phyloP scores from a whole-genome alignment of 2,888 invertebrate species.

The Pristionchus maxplancki region DNA sequence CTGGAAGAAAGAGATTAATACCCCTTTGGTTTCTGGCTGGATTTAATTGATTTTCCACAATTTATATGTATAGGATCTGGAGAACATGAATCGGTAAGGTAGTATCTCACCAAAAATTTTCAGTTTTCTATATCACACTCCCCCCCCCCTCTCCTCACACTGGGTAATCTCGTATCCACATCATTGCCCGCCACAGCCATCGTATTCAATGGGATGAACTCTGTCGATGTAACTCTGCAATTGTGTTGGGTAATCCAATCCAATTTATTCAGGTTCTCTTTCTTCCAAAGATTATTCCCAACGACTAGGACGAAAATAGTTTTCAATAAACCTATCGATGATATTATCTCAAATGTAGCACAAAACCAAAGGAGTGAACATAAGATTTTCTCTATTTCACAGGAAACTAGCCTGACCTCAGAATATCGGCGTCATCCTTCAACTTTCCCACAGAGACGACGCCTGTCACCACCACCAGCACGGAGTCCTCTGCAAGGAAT shows the following conservation, averaged over 20 bases:
- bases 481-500: constrained; percentile 84
- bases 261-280: no score
- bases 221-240: constrained; percentile 68
- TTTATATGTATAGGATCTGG: no score
- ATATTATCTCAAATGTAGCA: neutral
- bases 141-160: constrained; percentile 62
- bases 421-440: constrained; percentile 94
- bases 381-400: constrained; percentile 90
- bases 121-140: no score
- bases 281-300: no score
- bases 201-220: constrained; percentile 71
- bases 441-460: constrained; percentile 97
- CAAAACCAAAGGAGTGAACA: neutral
- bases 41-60: no score
- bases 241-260: no score
- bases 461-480: constrained; percentile 93
- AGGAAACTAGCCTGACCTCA: constrained; percentile 84
- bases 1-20: constrained; percentile 61
- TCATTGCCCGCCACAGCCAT: constrained; percentile 61
- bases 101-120: no score
- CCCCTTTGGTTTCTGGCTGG: neutral
- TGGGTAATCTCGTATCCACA: constrained; percentile 68
- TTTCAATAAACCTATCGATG: neutral
- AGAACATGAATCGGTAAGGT: neutral
- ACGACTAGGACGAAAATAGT: neutral